Conservation (phyloP, 2,113 vertebrate genomes). For the Cromileptes altivelis region DNA sequence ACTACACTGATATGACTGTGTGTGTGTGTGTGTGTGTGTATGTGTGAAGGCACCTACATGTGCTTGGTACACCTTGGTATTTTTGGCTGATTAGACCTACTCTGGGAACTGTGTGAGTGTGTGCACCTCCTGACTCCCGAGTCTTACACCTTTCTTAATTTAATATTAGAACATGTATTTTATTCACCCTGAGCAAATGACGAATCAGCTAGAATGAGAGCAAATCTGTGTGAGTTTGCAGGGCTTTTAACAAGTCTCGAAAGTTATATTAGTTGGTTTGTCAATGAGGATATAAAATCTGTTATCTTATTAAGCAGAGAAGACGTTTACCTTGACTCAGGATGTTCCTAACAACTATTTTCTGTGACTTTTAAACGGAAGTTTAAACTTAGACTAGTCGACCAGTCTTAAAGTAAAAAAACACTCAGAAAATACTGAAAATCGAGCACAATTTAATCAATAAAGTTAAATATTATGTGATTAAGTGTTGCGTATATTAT, state of each 20-base stretch:
- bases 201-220: neutral
- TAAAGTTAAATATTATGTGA: too few species aligned
- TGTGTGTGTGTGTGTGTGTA: too few species aligned
- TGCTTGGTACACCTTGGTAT: neutral
- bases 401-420: too few species aligned
- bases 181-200: neutral
- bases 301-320: neutral
- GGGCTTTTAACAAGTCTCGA: neutral
- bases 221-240: neutral
- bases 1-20: neutral
- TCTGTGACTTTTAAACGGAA: too few species aligned
- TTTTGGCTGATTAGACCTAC: neutral
- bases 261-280: neutral
- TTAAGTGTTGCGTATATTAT: too few species aligned
- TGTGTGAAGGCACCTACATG: neutral
- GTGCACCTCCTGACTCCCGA: neutral
- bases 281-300: neutral
- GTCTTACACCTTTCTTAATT: neutral
- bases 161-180: neutral
- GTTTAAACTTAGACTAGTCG: too few species aligned
- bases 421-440: too few species aligned
- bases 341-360: too few species aligned
- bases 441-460: too few species aligned
- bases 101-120: neutral
- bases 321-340: too few species aligned